Conservation (phyloP, 2,113 vertebrate genomes). For the Tringa solitaria region DNA sequence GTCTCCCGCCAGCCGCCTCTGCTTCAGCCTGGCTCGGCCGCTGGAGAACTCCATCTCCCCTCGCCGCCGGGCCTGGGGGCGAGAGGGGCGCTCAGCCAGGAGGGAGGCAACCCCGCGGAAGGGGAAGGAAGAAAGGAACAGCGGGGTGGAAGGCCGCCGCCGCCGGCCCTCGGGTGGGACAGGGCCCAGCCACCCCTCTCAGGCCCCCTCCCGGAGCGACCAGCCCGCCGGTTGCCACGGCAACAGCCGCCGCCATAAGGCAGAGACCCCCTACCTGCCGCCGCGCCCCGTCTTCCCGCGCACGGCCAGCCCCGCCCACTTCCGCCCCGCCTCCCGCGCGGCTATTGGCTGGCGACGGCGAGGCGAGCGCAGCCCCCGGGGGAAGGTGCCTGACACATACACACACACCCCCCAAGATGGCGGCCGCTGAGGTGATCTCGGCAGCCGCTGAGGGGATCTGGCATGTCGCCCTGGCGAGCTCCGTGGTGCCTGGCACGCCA, state of each 20-base stretch:
- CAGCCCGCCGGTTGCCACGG: rapidly evolving
- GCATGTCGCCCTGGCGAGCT: too few relatives aligned
- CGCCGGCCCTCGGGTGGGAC: too few relatives aligned
- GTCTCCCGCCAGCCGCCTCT: neutral
- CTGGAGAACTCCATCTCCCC: constrained; percentile 68
- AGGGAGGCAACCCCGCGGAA: too few relatives aligned
- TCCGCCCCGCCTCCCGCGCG: neutral
- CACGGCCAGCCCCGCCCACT: neutral
- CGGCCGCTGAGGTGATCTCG: rapidly evolving
- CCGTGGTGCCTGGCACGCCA: rapidly evolving
- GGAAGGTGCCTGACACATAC: rapidly evolving
- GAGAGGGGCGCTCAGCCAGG: neutral
- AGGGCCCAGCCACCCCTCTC: too few relatives aligned
- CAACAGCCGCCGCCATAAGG: rapidly evolving
- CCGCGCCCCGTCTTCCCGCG: neutral
- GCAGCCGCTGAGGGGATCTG: too few relatives aligned
- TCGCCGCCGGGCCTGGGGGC: neutral
- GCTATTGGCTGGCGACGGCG: neutral
- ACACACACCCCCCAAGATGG: neutral
- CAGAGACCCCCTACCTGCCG: rapidly evolving
- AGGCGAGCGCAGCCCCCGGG: rapidly evolving
- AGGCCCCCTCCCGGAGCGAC: rapidly evolving
- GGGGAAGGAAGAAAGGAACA: neutral
- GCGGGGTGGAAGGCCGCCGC: neutral
- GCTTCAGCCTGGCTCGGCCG: constrained; percentile 4